Evolutionary conservation across 2,888 invertebrate species (phyloP), one percentile per base, ranked within the genome.

Genomic region (Xanthia togata): DNA sequence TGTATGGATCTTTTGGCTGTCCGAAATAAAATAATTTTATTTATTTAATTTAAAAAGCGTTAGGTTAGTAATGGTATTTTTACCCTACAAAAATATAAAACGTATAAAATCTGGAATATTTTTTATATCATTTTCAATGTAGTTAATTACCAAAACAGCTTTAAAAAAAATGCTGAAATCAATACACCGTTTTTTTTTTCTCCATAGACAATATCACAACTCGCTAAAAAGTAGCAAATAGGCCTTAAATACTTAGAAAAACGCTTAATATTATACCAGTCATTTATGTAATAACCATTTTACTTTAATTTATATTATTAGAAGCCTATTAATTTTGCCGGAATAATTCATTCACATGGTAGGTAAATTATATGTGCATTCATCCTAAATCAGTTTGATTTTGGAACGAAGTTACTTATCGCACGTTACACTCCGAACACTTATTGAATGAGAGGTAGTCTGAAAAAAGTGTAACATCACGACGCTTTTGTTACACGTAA

Each of bases 211-310:
- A 77, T 80, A 80, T 80, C 83, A 80, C 80, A 80, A 82, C n/a
- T 77, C 12, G n/a, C 53, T 71, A 70, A 47, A 62, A 14, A 70
- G 59, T 83, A 75, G 76, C 70, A 81, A 81, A 62, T 83, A 81
- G 79, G 79, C 81, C 83, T 59, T 71, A 53, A 9, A 60, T 73
- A 83, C 9, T 73, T 70, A 82, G 38, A 79, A 2, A 82, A 80
- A 76, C 64, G 59, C 78, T 83, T 81, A 80, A 50, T 63, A 35
- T 44, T 55, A 59, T 35, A 70, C 67, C 83, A 83, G 81, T 83
- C 78, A 71, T 68, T 64, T 59, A 68, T 38, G 59, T 41, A 57
- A 64, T 64, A 26, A 71, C 17, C 35, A 59, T 63, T 76, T 70
- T 38, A 65, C 3, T 67, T 78, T 17, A 1, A 79, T 77, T 23